phyloP scores from a whole-genome alignment of 2,113 vertebrate genomes.

The Elephantulus edwardii region DNA sequence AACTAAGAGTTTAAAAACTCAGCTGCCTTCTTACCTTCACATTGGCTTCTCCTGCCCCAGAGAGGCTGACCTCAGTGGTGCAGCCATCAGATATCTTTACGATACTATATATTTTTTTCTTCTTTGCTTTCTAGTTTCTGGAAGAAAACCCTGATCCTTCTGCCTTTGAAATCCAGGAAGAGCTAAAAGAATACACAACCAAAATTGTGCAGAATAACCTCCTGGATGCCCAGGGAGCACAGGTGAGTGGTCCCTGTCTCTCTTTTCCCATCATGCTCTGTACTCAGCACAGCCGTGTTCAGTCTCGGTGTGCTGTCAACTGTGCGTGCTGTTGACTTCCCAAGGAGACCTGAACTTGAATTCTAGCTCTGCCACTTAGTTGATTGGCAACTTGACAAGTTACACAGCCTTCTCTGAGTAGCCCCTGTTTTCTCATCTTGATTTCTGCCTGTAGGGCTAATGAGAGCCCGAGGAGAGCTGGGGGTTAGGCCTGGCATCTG shows the following conservation, averaged over 20 bases:
- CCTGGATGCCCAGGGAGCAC: conserved; percentile 62
- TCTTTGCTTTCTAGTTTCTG: conserved; percentile 84
- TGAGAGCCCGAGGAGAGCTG: background rate
- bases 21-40: background rate
- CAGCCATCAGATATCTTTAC: accelerated
- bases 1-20: too few species aligned
- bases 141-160: conserved; percentile 86
- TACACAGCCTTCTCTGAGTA: background rate
- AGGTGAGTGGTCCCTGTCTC: conserved; percentile 74
- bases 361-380: background rate
- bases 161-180: conserved; percentile 87
- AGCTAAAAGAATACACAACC: conserved; percentile 84
- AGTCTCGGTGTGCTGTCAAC: background rate
- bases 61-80: background rate
- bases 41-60: accelerated
- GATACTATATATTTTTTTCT: background rate
- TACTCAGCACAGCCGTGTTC: background rate
- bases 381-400: background rate
- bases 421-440: background rate
- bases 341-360: background rate
- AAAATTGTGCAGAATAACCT: conserved; percentile 80
- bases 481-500: background rate
- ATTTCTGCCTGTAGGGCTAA: background rate
- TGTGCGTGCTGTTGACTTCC: background rate
- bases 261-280: accelerated